These are phyloP conservation scores for Hirtodrosophila trivittata DNA, from an alignment of 2,888 invertebrate genomes.

Conservation along the genomic window DNA sequence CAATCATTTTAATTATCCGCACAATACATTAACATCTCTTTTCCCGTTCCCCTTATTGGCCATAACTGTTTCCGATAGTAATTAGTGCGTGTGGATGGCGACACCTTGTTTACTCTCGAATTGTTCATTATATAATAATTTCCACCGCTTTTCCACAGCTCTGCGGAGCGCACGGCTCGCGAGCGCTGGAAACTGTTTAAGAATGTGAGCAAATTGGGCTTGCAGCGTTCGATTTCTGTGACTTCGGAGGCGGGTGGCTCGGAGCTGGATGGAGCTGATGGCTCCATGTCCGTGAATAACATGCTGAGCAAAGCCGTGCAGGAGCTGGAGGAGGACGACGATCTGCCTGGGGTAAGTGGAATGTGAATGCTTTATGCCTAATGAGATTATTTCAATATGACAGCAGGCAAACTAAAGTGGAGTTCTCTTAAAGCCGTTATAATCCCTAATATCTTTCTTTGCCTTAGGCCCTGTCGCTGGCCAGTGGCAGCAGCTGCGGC, in stretches of 20 bases:
- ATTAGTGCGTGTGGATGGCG: too few relatives aligned
- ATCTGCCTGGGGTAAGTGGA: conserved; percentile 60
- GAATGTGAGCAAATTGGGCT: conserved; percentile 82
- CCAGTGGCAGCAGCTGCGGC: conserved; percentile 40
- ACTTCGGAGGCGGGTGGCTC: conserved; percentile 52
- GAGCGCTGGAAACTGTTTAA: conserved; percentile 85
- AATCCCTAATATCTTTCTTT: not conserved
- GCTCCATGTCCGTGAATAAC: conserved; percentile 36
- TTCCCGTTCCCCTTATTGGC: too few relatives aligned
- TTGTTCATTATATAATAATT: too few relatives aligned
- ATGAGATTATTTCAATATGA: too few relatives aligned
- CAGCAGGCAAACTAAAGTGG: too few relatives aligned
- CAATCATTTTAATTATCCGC: too few relatives aligned
- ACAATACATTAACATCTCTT: too few relatives aligned
- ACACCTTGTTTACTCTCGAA: too few relatives aligned
- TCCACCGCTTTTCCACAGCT: conserved; percentile 18
- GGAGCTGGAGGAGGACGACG: conserved; percentile 67
- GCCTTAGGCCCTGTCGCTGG: conserved; percentile 32
- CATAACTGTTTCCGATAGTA: too few relatives aligned
- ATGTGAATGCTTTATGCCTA: too few relatives aligned
- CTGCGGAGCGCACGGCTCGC: conserved; percentile 83
- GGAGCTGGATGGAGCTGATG: conserved; percentile 54
- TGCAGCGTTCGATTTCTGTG: conserved; percentile 78
- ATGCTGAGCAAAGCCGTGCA: conserved; percentile 38
- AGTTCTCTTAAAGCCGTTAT: not conserved